Percentiles rank a stretch among this genome's conserved stretches.
These are phyloP conservation scores for Drosophila athabasca DNA, from an alignment of 1,140 invertebrate genomes.

Conservation along the genomic window DNA sequence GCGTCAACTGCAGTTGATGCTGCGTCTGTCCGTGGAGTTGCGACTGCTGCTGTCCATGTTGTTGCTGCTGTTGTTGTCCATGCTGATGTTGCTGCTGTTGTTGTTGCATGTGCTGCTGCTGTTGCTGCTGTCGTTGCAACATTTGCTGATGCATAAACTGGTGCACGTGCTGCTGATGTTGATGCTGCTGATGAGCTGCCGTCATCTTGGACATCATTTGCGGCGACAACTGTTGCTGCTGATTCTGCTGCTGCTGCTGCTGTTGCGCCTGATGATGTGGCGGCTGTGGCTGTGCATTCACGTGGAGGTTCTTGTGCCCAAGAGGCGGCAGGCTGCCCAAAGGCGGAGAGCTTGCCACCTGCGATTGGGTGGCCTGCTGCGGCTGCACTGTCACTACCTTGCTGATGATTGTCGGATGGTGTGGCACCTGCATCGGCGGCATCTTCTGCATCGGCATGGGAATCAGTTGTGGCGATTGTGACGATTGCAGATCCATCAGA, in stretches of 20 bases:
- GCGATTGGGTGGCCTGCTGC: constrained; percentile 72
- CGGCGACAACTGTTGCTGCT: constrained; percentile 55
- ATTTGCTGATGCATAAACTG: constrained; percentile 68
- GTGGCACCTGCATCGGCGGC: constrained; percentile 61
- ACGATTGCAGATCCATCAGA: constrained; percentile 62
- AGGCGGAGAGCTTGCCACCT: constrained; percentile 61
- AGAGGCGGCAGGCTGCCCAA: constrained; percentile 60
- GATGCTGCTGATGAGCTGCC: constrained; percentile 58
- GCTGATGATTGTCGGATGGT: constrained; percentile 80
- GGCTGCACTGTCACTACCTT: constrained; percentile 78
- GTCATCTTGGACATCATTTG: constrained; percentile 64
- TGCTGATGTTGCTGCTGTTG: constrained; percentile 48
- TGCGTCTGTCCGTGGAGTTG: constrained; percentile 45
- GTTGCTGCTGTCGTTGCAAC: constrained; percentile 46
- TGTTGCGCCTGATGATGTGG: constrained; percentile 45
- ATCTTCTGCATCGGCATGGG: constrained; percentile 74
- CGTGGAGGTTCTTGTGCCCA: constrained; percentile 54
- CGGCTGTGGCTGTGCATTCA: constrained; percentile 56
- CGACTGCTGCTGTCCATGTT: constrained; percentile 46
- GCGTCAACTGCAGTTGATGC: constrained; percentile 27
- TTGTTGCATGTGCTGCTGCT: constrained; percentile 55
- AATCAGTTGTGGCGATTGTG: constrained; percentile 45
- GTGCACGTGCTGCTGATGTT: constrained; percentile 57
- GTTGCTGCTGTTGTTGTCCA: constrained; percentile 38
- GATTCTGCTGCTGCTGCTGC: constrained; percentile 21